Conservation (phyloP, 2,888 invertebrate genomes). For the Yponomeuta sedellus region DNA sequence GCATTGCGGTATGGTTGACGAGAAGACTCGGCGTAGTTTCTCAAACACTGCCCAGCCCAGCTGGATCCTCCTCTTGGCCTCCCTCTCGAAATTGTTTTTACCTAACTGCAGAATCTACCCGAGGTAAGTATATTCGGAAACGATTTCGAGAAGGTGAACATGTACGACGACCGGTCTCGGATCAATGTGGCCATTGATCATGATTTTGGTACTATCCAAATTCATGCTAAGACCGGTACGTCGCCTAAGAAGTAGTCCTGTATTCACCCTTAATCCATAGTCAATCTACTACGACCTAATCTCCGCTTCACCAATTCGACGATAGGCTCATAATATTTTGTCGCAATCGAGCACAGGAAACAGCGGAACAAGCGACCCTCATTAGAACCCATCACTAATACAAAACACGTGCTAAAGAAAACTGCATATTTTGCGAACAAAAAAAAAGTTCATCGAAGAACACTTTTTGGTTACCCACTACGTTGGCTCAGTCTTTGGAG, state of each 20-base stretch:
- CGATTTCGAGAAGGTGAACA: too few relatives aligned
- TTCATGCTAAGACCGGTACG: too few relatives aligned
- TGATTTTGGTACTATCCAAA: too few relatives aligned
- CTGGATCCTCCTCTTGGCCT: too few relatives aligned
- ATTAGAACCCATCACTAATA: constrained; percentile 62
- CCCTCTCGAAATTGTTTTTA: too few relatives aligned
- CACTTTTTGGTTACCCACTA: constrained; percentile 26
- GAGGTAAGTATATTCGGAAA: too few relatives aligned
- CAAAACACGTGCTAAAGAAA: constrained; percentile 50
- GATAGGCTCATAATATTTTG: constrained; percentile 38
- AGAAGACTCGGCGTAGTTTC: too few relatives aligned
- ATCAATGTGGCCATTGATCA: too few relatives aligned
- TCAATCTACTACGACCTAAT: not conserved
- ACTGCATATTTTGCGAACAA: constrained; percentile 32
- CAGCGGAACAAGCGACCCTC: constrained; percentile 47
- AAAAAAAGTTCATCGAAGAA: constrained; percentile 17
- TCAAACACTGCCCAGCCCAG: too few relatives aligned
- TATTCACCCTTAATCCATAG: not conserved
- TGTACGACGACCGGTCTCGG: too few relatives aligned
- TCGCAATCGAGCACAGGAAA: constrained; percentile 56
- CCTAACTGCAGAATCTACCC: too few relatives aligned
- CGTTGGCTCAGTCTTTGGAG: not conserved
- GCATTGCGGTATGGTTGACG: too few relatives aligned
- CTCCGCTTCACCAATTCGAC: not conserved
- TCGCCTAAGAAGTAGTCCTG: not conserved